Conservation (phyloP, 2,888 invertebrate species). For the Dolichopus griseipennis region DNA sequence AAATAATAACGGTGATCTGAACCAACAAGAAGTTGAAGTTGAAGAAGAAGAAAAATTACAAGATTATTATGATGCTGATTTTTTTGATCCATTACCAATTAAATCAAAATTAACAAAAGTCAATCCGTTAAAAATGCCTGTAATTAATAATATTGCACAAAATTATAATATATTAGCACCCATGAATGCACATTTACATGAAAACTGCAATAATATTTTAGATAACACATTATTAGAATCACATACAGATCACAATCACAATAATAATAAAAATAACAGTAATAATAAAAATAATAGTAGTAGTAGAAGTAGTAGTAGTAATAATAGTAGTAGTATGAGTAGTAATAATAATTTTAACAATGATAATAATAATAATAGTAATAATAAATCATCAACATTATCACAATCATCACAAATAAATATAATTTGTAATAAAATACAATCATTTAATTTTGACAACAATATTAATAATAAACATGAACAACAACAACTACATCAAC, state of each 20-base stretch:
- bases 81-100: not conserved
- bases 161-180: not conserved
- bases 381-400: slow-evolving; percentile 7
- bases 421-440: too few relatives aligned
- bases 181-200: not conserved
- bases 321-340: not conserved
- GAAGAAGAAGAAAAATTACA: too few relatives aligned
- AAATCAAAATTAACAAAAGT: not conserved
- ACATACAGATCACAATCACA: not conserved
- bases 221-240: slow-evolving; percentile 15
- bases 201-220: not conserved
- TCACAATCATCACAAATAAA: slow-evolving; percentile 22
- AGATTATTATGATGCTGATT: not conserved
- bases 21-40: not conserved
- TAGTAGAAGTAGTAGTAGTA: not conserved
- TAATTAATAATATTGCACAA: not conserved
- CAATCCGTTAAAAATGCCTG: not conserved
- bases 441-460: too few relatives aligned
- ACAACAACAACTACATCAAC: too few relatives aligned
- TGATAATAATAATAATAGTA: not conserved
- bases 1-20: not conserved
- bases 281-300: not conserved
- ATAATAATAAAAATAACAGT: not conserved
- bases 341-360: not conserved
- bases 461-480: too few relatives aligned